Evolutionary conservation across 2,888 invertebrate species (phyloP).

Genomic region (Perizoma affinitatum): DNA sequence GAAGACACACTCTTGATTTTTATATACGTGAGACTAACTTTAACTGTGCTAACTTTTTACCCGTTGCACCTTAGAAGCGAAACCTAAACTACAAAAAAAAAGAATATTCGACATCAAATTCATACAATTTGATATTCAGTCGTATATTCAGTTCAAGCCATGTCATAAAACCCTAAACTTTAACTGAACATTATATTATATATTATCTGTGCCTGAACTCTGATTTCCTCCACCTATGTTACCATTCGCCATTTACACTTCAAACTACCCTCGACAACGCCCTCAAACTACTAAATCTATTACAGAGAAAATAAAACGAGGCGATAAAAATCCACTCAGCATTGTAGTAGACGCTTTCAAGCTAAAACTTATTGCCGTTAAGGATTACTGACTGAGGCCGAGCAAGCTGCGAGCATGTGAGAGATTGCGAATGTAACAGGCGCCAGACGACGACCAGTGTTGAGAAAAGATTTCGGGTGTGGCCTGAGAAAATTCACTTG

Average conservation of each 20-base stretch:
- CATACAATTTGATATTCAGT: not conserved
- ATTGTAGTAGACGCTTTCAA: slow-evolving; percentile 30
- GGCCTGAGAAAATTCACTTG: too few species aligned
- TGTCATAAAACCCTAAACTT: slow-evolving; percentile 19
- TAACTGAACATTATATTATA: too few species aligned
- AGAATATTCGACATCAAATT: too few species aligned
- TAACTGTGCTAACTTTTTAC: too few species aligned
- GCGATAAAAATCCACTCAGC: slow-evolving; percentile 37
- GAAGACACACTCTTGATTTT: too few species aligned
- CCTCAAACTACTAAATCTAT: slow-evolving; percentile 36
- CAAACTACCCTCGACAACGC: slow-evolving; percentile 27
- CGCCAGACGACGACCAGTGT: not conserved
- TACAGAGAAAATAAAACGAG: slow-evolving; percentile 30
- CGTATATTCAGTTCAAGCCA: not conserved
- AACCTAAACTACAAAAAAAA: too few species aligned
- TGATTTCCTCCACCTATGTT: slow-evolving; percentile 17
- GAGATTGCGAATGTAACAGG: not conserved
- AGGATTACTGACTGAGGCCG: slow-evolving; percentile 11
- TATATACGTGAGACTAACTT: too few species aligned
- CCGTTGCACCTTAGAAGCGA: too few species aligned
- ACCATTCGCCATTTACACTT: slow-evolving; percentile 28
- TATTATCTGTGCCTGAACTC: slow-evolving; percentile 24
- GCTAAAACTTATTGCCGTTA: slow-evolving; percentile 29
- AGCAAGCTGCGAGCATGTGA: slow-evolving; percentile 7
- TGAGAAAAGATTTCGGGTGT: too few species aligned